Percentiles rank a stretch among this genome's conserved stretches.
Conservation (phyloP, 1,140 invertebrate genomes). For the Pantala flavescens region DNA sequence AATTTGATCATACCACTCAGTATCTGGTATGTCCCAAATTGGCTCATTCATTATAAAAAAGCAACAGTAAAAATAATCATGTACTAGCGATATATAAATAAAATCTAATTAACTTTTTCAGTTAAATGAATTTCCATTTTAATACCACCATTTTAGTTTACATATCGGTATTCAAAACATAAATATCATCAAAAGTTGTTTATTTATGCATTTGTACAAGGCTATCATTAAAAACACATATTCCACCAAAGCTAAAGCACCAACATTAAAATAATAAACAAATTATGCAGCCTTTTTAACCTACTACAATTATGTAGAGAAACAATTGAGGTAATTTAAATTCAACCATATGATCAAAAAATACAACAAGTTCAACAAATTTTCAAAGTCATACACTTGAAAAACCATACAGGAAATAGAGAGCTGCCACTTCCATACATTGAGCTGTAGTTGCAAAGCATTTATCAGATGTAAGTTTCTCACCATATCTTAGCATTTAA, state of each 20-base stretch:
- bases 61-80: no score
- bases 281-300: not conserved
- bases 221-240: not conserved
- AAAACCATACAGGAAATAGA: not conserved
- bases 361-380: not conserved
- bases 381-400: not conserved
- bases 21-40: no score
- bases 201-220: not conserved
- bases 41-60: no score
- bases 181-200: slow-evolving; percentile 2
- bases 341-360: not conserved
- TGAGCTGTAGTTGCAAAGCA: not conserved
- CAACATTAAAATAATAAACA: slow-evolving; percentile 7
- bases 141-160: no score
- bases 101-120: no score
- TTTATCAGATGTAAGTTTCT: not conserved
- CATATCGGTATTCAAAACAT: no score
- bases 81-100: no score
- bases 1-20: no score
- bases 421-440: not conserved
- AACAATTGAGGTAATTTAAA: not conserved
- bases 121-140: no score
- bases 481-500: not conserved
- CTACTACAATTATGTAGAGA: not conserved
- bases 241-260: not conserved